Base-by-base conservation (phyloP, 2,888 invertebrate genomes). In the Serrognathus titanus region DNA sequence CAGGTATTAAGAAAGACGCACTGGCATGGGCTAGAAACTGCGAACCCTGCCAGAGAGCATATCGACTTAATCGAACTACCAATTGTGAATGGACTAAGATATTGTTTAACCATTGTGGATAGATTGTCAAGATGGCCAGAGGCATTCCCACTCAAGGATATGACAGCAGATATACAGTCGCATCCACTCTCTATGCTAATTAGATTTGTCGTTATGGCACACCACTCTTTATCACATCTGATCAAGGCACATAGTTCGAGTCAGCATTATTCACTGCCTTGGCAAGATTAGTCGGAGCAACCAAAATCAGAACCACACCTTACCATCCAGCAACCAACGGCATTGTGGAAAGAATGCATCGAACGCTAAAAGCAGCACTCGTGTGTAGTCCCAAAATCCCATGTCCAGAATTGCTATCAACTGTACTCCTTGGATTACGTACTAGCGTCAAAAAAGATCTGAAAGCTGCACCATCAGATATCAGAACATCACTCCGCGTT, bases 21-120 rank as follows among this genome's bases (percentile, higher is more conserved):
- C 20, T 24, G 7, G 10, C 24, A 6, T 58, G 53, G 57, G 43
- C 49, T 2, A 43, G 35, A 8, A 35, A 16, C 8, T 58, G 60
- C 20, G 12, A 65, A 4, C 36, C 43, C 1, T 75, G 75, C 51
- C 75, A 75, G 52, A 53, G 55, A 11, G 45, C 64, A 0, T 62
- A 66, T 79, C 2, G 77, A 80, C 62, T 63, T 80, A 6, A 69
- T 80, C 1, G 76, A 77, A 2, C 78, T 77, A 0, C 57, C 74
- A 76, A 12, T 6, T 53, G 1, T 68, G 67, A 1, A 65, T 10
- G 69, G 63, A 10, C 67, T 59, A 48, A 51, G 59, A 7, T 76
- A 74, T 56, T 68, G 67, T 35, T 62, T 74, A 0, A 75, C 74
- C 1, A 62, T 65, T 9, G 66, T 72, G 4, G 72, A 76, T 51